Percentiles rank a stretch among this genome's conserved stretches.
Conservation (phyloP, 2,113 vertebrate species). For the Illadopsis cleaveri region DNA sequence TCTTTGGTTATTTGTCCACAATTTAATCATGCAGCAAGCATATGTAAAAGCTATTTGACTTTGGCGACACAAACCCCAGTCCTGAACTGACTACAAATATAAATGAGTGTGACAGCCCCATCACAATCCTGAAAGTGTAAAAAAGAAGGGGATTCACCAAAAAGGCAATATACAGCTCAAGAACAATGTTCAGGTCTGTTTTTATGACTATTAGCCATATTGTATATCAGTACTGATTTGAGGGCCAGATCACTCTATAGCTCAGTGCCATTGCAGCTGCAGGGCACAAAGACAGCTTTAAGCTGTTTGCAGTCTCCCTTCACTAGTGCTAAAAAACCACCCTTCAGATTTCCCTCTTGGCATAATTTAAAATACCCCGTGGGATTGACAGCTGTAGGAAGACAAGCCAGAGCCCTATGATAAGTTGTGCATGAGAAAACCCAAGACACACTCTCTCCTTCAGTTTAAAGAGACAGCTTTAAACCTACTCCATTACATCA, state of each 20-base stretch:
- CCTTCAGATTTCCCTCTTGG: neutral
- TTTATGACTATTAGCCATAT: neutral
- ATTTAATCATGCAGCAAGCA: neutral
- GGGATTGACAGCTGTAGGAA: neutral
- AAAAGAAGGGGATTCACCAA: neutral
- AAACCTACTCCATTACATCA: neutral
- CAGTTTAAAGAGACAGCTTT: neutral
- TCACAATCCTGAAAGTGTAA: neutral
- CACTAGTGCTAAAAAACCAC: rapidly evolving
- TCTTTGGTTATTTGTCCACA: neutral
- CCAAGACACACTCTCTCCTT: neutral
- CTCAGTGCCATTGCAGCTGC: neutral
- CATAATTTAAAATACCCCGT: neutral
- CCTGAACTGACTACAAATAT: neutral
- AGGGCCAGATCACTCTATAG: neutral
- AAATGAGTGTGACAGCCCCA: neutral
- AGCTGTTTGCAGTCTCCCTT: neutral
- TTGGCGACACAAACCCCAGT: neutral
- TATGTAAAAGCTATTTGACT: neutral
- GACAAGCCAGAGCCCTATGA: neutral
- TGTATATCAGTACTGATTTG: neutral
- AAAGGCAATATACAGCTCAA: neutral
- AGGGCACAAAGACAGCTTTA: neutral
- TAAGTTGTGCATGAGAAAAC: neutral
- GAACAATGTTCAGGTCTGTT: neutral